Percentiles rank a stretch among this genome's conserved stretches.
phyloP scores from a whole-genome alignment of 2,888 invertebrate species.

The Lepidocyrtinus sp. region DNA sequence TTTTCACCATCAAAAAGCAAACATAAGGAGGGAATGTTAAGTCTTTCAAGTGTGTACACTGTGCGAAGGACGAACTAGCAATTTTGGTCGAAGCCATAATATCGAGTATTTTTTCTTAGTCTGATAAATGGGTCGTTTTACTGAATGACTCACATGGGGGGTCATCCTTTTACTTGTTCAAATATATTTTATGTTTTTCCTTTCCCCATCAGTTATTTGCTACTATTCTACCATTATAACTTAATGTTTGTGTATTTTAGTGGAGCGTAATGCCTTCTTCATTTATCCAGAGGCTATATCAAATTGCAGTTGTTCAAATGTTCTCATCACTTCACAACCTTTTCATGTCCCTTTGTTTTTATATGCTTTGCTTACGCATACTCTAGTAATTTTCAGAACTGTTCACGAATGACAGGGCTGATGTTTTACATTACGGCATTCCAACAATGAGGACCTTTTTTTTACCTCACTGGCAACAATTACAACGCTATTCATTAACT shows the following conservation, averaged over 20 bases:
- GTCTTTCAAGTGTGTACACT: not conserved
- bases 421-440: too few species aligned
- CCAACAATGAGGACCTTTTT: too few species aligned
- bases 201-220: conserved; percentile 19
- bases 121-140: conserved; percentile 60
- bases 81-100: conserved; percentile 17
- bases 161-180: conserved; percentile 63
- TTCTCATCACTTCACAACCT: not conserved
- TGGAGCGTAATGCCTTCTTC: not conserved
- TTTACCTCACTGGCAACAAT: conserved; percentile 13
- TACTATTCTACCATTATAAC: not conserved
- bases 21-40: too few species aligned
- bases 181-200: conserved; percentile 40
- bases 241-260: conserved; percentile 12
- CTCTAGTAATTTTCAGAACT: not conserved
- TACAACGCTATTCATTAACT: conserved; percentile 18
- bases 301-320: not conserved
- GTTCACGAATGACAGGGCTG: too few species aligned
- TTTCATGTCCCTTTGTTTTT: not conserved
- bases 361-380: too few species aligned
- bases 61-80: not conserved
- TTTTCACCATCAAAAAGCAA: too few species aligned
- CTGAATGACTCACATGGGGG: conserved; percentile 62
- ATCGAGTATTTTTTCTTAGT: conserved; percentile 21
- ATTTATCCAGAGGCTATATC: not conserved